Base-by-base conservation (phyloP, 1,140 invertebrate species). In the Protaetia brevitarsis region DNA sequence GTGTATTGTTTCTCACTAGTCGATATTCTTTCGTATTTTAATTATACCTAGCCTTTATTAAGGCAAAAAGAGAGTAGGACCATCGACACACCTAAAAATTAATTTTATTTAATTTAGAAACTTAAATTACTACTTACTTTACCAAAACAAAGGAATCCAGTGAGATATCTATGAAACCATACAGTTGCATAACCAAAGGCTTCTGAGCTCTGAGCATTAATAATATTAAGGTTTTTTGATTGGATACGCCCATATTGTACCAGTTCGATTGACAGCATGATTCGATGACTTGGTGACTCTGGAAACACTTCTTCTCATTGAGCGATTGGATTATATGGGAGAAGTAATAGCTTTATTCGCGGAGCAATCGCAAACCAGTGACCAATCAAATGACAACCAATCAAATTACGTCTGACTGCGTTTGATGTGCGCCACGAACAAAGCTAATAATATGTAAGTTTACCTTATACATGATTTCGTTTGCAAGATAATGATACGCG, bases 381-480 rank as follows among this genome's bases (percentile, higher is more conserved):
- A 4, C 0, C 16, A 56, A 19, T 8, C 5, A 56, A 56, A 21
- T 56, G 3, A 19, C 13, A 41, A 41, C 1, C 4, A 1, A 13
- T n/a, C 2, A 16, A 16, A 11, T 16, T 41, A n/a, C n/a, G n/a
- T n/a, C n/a, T n/a, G 37, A 23, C 21, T 23, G 13, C 5, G 21
- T 23, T 19, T 21, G 23, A 16, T 23, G 7, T 51, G 41, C n/a
- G n/a, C n/a, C n/a, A n/a, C n/a, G n/a, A n/a, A n/a, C n/a, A 19
- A 23, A 19, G 26, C 2, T 8, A 8, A 8, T 28, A 26, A 58
- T 7, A 5, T 11, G 30, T 16, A 8, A 3, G n/a, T n/a, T 51
- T 62, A 62, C 60, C 31, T 36, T 59, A 2, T 11, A 11, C 16
- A 59, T 59, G 3, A 59, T 59, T 19, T 59, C 57, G 16, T 59